phyloP scores from a whole-genome alignment of 2,888 invertebrate genomes.

The Lycocerus yunnanus region DNA sequence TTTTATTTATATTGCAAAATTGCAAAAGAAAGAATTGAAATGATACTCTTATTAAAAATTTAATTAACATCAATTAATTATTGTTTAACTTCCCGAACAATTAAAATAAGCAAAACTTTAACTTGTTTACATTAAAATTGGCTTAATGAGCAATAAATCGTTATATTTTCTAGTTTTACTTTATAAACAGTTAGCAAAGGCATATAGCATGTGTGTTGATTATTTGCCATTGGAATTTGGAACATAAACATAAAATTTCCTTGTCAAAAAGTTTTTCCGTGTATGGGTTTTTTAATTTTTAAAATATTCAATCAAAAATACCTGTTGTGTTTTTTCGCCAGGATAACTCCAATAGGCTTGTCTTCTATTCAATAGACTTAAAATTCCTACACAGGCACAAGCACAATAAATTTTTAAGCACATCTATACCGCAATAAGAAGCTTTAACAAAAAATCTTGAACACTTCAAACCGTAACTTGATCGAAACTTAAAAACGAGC shows the following conservation, averaged over 20 bases:
- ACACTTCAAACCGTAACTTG: neutral
- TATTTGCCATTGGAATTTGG: slow-evolving; percentile 1
- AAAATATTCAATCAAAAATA: slow-evolving; percentile 1
- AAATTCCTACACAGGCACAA: slow-evolving; percentile 16
- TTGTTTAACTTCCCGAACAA: slow-evolving; percentile 11
- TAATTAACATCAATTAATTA: neutral
- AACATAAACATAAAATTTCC: neutral
- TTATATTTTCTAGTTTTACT: slow-evolving; percentile 5
- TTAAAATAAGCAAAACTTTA: slow-evolving; percentile 9
- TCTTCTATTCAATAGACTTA: slow-evolving; percentile 8
- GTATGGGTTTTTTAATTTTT: neutral
- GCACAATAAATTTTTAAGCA: slow-evolving; percentile 24
- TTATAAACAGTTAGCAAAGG: neutral
- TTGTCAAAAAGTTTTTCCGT: neutral
- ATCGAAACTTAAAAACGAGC: neutral
- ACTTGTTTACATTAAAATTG: slow-evolving; percentile 14
- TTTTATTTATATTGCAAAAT: neutral
- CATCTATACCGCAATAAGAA: slow-evolving; percentile 22
- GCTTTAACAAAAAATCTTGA: neutral
- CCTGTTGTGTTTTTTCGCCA: slow-evolving; percentile 13
- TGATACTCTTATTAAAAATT: neutral
- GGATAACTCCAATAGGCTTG: slow-evolving; percentile 4
- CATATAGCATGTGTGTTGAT: neutral
- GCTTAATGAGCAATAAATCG: slow-evolving; percentile 10
- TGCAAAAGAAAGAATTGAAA: neutral